Conservation (phyloP, 2,113 vertebrate species). For the Monopterus albus region DNA sequence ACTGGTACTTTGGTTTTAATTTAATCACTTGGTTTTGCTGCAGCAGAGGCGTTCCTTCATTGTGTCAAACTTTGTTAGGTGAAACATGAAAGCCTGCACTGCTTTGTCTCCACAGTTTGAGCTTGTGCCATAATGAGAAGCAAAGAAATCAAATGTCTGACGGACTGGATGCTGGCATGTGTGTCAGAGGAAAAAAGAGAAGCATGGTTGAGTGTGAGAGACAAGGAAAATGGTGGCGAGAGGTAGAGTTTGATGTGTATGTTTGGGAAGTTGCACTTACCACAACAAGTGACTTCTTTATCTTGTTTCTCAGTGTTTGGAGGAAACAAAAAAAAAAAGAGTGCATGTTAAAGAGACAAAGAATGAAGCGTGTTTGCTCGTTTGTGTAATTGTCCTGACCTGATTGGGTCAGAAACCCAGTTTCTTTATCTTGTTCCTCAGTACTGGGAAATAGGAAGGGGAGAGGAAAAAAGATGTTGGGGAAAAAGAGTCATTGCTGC, state of each 20-base stretch:
- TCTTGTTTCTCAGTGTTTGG: conserved; percentile 32
- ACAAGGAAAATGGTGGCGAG: neutral
- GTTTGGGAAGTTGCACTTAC: conserved; percentile 9
- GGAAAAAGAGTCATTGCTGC: neutral
- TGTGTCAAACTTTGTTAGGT: conserved; percentile 24
- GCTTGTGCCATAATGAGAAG: neutral
- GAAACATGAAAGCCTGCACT: conserved; percentile 13
- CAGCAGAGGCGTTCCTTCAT: neutral
- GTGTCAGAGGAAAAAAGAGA: conserved; percentile 11
- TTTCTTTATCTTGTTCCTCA: conserved; percentile 57
- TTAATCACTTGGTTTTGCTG: conserved; percentile 16
- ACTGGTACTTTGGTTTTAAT: conserved; percentile 41
- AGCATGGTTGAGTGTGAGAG: neutral
- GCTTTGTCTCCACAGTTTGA: conserved; percentile 30
- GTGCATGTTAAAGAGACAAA: neutral
- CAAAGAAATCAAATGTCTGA: conserved; percentile 35
- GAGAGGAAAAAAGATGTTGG: neutral
- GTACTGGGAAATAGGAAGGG: conserved; percentile 18
- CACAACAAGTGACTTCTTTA: conserved; percentile 35
- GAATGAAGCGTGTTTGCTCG: conserved; percentile 28
- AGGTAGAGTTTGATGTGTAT: neutral
- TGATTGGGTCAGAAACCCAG: conserved; percentile 56
- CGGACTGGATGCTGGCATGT: neutral
- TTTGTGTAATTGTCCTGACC: conserved; percentile 52
- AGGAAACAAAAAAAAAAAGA: conserved; percentile 9